A percentile compares a stretch with the other conserved stretches of the same genome.
These are phyloP conservation scores for Athalia cordata DNA, from an alignment of 2,888 invertebrate genomes.

Conservation along the genomic window DNA sequence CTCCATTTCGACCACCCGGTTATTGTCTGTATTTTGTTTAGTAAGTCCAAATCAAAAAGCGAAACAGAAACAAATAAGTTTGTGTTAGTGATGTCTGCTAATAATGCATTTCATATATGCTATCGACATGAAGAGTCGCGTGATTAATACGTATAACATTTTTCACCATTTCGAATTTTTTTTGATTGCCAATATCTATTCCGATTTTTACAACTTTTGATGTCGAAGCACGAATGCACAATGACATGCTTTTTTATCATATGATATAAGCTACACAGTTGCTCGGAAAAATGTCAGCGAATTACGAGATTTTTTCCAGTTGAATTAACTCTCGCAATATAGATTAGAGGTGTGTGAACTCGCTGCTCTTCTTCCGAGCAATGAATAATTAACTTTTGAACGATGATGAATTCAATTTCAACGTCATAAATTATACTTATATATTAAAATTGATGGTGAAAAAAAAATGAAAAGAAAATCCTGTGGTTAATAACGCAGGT, in stretches of 20 bases:
- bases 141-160: not conserved
- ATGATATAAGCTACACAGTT: not conserved
- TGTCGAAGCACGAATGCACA: constrained; percentile 25
- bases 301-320: no score
- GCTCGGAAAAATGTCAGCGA: no score
- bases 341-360: no score
- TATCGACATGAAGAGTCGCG: constrained; percentile 16
- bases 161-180: not conserved
- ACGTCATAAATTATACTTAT: not conserved
- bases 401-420: not conserved
- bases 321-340: no score
- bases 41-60: constrained; percentile 76
- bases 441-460: not conserved
- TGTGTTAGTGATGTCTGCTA: constrained; percentile 71
- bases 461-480: not conserved
- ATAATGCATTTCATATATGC: constrained; percentile 26
- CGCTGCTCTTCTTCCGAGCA: not conserved
- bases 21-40: constrained; percentile 81
- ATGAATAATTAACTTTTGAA: no score
- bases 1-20: constrained; percentile 85
- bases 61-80: constrained; percentile 74
- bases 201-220: constrained; percentile 1
- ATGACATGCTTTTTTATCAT: constrained; percentile 29
- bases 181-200: not conserved
- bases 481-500: not conserved